Percentiles rank a stretch among this genome's conserved stretches.
phyloP scores from a whole-genome alignment of 1,140 invertebrate species.

The Planococcus citri region DNA sequence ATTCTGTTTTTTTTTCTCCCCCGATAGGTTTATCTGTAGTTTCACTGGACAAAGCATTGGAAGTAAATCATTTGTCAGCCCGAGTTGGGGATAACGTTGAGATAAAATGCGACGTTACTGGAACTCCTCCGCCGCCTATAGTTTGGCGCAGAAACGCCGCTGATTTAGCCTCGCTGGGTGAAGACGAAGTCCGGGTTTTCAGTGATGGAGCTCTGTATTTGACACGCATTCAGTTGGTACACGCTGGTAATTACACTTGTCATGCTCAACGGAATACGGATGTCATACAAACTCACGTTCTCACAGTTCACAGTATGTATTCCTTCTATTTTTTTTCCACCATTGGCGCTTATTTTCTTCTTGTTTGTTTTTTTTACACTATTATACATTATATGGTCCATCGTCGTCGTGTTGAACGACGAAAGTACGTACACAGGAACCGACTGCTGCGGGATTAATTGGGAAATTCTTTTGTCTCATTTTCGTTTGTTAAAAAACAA shows the following conservation, averaged over 20 bases:
- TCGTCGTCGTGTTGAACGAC: not conserved
- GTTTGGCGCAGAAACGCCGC: slow-evolving; percentile 58
- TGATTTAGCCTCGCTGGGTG: slow-evolving; percentile 48
- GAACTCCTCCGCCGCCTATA: slow-evolving; percentile 53
- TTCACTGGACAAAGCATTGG: slow-evolving; percentile 56
- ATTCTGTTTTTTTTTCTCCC: slow-evolving; percentile 17
- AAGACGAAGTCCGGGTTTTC: slow-evolving; percentile 52
- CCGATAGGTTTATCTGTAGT: slow-evolving; percentile 55
- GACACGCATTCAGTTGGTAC: slow-evolving; percentile 56
- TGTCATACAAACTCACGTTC: slow-evolving; percentile 60
- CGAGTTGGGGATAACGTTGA: slow-evolving; percentile 65
- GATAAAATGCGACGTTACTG: slow-evolving; percentile 63
- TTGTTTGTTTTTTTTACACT: not conserved
- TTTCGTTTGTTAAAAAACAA: not conserved
- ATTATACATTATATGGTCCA: no score
- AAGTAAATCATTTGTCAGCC: slow-evolving; percentile 53
- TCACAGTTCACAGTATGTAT: slow-evolving; percentile 62
- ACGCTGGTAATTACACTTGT: slow-evolving; percentile 70
- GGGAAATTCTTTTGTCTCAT: not conserved
- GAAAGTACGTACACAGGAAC: not conserved
- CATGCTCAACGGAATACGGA: slow-evolving; percentile 59
- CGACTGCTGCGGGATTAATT: not conserved
- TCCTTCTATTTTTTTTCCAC: not conserved
- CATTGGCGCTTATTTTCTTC: not conserved
- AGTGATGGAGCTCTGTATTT: slow-evolving; percentile 62